phyloP scores from a whole-genome alignment of 2,797 vertebrate genomes.

The Melanotaenia pygmaea region DNA sequence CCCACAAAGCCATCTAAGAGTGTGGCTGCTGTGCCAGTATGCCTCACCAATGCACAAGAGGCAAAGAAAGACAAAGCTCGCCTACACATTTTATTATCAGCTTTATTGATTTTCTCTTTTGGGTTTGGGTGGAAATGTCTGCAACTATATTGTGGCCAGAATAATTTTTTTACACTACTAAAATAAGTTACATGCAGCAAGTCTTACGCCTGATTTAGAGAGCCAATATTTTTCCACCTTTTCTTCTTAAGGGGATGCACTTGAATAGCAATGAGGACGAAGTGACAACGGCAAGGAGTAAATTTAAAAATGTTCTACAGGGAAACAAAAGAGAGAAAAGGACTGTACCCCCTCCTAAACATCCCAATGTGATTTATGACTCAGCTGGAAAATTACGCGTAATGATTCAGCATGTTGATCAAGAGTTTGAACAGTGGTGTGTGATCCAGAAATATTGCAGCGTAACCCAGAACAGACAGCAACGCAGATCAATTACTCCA shows the following conservation, averaged over 20 bases:
- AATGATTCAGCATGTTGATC: slow-evolving; percentile 80
- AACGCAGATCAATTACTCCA: slow-evolving; percentile 71
- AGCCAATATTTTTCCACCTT: slow-evolving; percentile 50
- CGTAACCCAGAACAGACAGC: slow-evolving; percentile 65
- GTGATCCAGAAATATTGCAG: slow-evolving; percentile 72
- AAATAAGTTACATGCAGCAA: slow-evolving; percentile 64
- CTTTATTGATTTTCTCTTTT: slow-evolving; percentile 72
- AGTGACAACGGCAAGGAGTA: slow-evolving; percentile 45
- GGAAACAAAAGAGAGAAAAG: slow-evolving; percentile 26
- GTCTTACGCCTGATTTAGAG: slow-evolving; percentile 53
- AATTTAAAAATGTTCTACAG: slow-evolving; percentile 50
- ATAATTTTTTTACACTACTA: slow-evolving; percentile 54
- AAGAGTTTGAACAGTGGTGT: slow-evolving; percentile 56
- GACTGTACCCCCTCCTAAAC: slow-evolving; percentile 25
- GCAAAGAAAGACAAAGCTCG: slow-evolving; percentile 64
- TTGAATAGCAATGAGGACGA: slow-evolving; percentile 72
- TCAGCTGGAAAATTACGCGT: slow-evolving; percentile 67
- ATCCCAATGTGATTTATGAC: slow-evolving; percentile 72
- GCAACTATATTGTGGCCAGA: slow-evolving; percentile 61
- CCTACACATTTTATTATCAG: slow-evolving; percentile 68
- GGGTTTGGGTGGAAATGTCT: slow-evolving; percentile 38
- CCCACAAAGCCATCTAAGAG: slow-evolving; percentile 59
- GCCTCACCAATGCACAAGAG: slow-evolving; percentile 46
- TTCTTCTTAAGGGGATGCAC: slow-evolving; percentile 55
- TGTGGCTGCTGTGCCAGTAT: slow-evolving; percentile 46